phyloP scores from a whole-genome alignment of 2,888 invertebrate genomes.

The Nycteola revayana region DNA sequence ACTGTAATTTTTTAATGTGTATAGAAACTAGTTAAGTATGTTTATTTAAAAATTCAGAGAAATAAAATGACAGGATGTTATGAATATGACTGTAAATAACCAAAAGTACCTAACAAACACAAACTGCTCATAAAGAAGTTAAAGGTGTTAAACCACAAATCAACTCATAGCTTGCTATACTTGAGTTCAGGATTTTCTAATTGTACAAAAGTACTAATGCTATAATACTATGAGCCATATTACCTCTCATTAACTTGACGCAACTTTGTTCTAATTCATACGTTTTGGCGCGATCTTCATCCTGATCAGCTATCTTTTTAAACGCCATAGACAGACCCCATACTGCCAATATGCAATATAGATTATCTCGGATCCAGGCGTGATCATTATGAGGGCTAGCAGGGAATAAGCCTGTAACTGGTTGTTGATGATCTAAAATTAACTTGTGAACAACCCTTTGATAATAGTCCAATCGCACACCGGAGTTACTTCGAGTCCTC shows the following conservation, averaged over 20 bases:
- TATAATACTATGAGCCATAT: too few species aligned
- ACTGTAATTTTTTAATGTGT: too few species aligned
- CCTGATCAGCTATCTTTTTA: slow-evolving; percentile 99
- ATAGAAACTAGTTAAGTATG: too few species aligned
- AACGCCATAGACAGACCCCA: slow-evolving; percentile 99
- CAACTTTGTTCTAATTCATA: slow-evolving; percentile 98
- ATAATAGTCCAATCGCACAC: slow-evolving; percentile 97
- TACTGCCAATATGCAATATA: slow-evolving; percentile 97
- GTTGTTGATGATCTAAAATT: slow-evolving; percentile 96
- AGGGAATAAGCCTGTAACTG: slow-evolving; percentile 98
- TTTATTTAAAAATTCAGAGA: too few species aligned
- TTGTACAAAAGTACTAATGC: too few species aligned
- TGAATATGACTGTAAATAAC: too few species aligned
- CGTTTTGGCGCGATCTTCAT: slow-evolving; percentile 98
- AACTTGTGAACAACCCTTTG: slow-evolving; percentile 96
- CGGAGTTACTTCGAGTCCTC: slow-evolving; percentile 94
- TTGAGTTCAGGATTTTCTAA: too few species aligned
- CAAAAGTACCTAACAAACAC: too few species aligned
- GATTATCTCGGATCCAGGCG: slow-evolving; percentile 99
- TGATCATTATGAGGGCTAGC: slow-evolving; percentile 93
- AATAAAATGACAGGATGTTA: too few species aligned
- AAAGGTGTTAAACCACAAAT: too few species aligned
- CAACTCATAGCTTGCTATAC: too few species aligned
- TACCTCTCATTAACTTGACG: slow-evolving; percentile 92
- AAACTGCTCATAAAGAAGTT: too few species aligned